Evolutionary conservation across 2,113 vertebrate species (phyloP).

Genomic region (Promerops cafer): DNA sequence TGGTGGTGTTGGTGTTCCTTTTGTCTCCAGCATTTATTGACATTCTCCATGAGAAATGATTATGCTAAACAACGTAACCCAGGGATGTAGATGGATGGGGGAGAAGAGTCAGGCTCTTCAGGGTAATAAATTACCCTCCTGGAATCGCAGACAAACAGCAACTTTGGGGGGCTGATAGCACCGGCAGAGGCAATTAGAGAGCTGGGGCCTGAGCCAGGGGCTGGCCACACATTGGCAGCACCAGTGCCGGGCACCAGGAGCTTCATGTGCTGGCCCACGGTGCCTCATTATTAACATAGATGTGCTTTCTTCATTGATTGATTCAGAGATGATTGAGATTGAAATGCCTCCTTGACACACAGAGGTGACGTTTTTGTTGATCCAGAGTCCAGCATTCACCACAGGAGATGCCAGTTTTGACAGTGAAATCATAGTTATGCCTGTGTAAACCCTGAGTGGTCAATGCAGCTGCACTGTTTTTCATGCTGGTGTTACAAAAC

Average conservation of each 20-base stretch:
- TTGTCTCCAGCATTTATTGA: conserved; percentile 69
- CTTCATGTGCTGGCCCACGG: not conserved
- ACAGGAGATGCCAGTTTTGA: conserved; percentile 21
- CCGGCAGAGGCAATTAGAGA: not conserved
- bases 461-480: not conserved
- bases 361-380: not conserved
- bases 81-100: conserved; percentile 13
- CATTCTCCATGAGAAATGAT: conserved; percentile 61
- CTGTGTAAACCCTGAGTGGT: not conserved
- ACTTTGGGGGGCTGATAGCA: not conserved
- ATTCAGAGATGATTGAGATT: conserved; percentile 4
- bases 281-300: not conserved
- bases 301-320: not conserved
- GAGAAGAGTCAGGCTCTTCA: conserved; percentile 4
- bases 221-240: not conserved
- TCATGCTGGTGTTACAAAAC: not conserved
- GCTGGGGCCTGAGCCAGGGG: not conserved
- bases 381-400: not conserved
- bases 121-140: conserved; percentile 37
- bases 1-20: conserved; percentile 51
- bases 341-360: not conserved
- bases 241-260: not conserved
- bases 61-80: conserved; percentile 53
- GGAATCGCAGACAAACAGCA: not conserved
- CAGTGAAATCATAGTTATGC: not conserved